Evolutionary conservation across 2,888 invertebrate genomes (phyloP), one percentile per base, ranked within the genome.

Genomic region (Camponotus fellah): DNA sequence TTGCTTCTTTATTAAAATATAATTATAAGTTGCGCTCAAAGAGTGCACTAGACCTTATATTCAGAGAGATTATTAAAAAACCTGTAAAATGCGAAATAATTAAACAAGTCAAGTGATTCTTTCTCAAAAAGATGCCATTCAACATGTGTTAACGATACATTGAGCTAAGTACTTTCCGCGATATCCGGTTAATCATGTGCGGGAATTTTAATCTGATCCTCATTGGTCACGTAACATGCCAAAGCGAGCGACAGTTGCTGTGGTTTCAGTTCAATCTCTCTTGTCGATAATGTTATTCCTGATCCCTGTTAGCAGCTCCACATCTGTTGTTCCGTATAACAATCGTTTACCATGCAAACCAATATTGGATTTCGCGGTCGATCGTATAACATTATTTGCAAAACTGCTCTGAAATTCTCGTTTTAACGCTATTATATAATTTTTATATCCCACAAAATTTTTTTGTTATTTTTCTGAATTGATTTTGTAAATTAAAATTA

Each of bases 51-150:
- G 40, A 68, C 46, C 26, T 26, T 14, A 65, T 64, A 71, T 81
- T 81, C 69, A 34, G 10, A 53, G 5, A 72, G 46, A 81, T 84
- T 72, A 65, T 77, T 71, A 62, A 81, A 26, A 49, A 12, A 53
- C 37, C 14, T 9, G 14, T 56, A 79, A 80, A 77, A 89, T 86
- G 77, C 83, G 64, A 74, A 72, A 56, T 83, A 58, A 75, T 66
- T 75, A 79, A 83, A 66, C 60, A 37, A 79, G 65, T 77, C 64
- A 68, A 69, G 65, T 8, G 10, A 26, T 71, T 58, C 8, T 12
- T 60, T 56, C 2, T 12, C 0, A 53, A n/a, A 14, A 69, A 62
- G 26, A 10, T 12, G 5, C 1, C 0, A 79, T 21, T 71, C 43
- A 26, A 46, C 1, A 21, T 6, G n/a, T 21, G 34, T 34, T 26